phyloP scores from a whole-genome alignment of 2,113 vertebrate genomes.

The Herpailurus yagouaroundi region DNA sequence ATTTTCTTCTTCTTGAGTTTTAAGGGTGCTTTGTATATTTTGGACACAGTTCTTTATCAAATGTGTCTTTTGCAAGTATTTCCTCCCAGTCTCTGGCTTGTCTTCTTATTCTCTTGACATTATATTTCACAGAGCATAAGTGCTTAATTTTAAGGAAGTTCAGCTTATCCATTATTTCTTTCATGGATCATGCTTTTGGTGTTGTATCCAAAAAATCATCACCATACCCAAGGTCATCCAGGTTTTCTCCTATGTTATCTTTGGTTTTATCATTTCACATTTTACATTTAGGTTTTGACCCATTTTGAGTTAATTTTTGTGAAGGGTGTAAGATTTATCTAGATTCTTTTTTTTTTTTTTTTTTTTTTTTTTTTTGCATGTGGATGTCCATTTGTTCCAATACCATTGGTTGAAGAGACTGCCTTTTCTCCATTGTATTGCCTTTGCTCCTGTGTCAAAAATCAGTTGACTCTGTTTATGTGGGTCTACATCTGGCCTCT shows the following conservation, averaged over 20 bases:
- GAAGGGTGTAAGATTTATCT: neutral
- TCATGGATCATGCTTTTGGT: neutral
- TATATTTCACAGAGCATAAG: neutral
- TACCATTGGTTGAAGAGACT: neutral
- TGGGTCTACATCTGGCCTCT: neutral
- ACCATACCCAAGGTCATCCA: neutral
- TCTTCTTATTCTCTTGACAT: neutral
- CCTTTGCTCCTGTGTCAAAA: neutral
- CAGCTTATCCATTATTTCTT: neutral
- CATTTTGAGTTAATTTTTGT: neutral
- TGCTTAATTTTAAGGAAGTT: neutral
- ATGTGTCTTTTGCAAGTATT: neutral
- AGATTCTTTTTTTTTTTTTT: neutral
- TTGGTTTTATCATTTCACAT: neutral
- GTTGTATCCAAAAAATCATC: neutral
- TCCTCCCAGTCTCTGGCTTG: neutral
- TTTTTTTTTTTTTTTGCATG: neutral
- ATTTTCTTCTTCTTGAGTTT: neutral
- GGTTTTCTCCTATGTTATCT: neutral
- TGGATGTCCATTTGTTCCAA: neutral
- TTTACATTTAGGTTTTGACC: neutral
- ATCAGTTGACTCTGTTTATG: neutral
- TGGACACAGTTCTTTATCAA: neutral
- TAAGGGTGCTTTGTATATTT: neutral
- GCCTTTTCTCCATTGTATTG: neutral